Evolutionary conservation across 2,797 vertebrate genomes (phyloP), one percentile per base, ranked within the genome.

Genomic region (Decapterus maruadsi): DNA sequence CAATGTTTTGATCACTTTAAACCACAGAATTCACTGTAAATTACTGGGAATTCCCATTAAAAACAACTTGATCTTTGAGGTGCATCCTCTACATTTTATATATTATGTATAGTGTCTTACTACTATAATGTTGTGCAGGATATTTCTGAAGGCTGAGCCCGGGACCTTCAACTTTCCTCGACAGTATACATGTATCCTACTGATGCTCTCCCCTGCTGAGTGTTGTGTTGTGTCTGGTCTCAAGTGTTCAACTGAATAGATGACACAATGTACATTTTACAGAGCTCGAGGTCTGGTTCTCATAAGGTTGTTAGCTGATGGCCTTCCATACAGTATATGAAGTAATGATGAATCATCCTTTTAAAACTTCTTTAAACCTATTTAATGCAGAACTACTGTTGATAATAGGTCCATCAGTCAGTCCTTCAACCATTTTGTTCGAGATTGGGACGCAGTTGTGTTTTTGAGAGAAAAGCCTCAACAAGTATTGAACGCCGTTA

Each of bases 1-100:
- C 14, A 56, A 17, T 68, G 60, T 77, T 80, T 14, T 62, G 58
- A 82, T 80, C 11, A 53, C 19, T 71, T 82, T 78, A 12, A 78
- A n/a, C 62, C 17, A 6, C 2, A 2, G 29, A 66, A 69, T 46
- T 36, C 8, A 19, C 2, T 6, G 51, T 59, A 36, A 78, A 76
- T 59, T 10, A 55, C 22, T 17, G 56, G 48, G 36, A 70, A 74
- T 81, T 6, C 5, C 58, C 20, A 34, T 9, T 17, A 60, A 14
- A 40, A 58, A n/a, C 20, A 10, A 50, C 46, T 4, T 34, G 8
- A 11, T 59, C 8, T 71, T 58, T 65, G 36, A 78, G 54, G n/a
- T 63, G 20, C 4, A 6, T 55, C 63, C 36, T 53, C 10, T 29
- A 13, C 13, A 63, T 58, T n/a, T 55, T 9, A 0, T 34, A 13